Percentiles rank a stretch among this genome's conserved stretches.
These are phyloP conservation scores for Mesochorus sp. DNA, from an alignment of 2,888 invertebrate genomes.

Conservation along the genomic window DNA sequence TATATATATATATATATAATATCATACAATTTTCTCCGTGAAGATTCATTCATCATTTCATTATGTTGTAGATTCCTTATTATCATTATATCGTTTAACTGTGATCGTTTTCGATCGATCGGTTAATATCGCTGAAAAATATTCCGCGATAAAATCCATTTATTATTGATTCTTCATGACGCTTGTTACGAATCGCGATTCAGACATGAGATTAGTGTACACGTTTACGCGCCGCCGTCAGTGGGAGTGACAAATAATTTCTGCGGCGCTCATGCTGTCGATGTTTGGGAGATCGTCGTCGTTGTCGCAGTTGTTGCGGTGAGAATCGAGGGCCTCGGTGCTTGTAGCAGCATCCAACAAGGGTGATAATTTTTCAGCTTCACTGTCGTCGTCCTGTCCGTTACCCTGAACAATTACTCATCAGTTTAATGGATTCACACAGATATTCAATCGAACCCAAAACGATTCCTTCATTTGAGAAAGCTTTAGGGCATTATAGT, in stretches of 20 bases:
- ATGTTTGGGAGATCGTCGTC: constrained; percentile 79
- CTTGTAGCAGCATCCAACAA: constrained; percentile 84
- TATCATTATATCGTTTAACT: background rate
- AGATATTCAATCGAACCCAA: no score
- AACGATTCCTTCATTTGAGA: no score
- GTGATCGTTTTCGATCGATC: background rate
- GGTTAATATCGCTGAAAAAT: background rate
- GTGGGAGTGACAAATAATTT: constrained; percentile 77
- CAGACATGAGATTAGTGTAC: constrained; percentile 67
- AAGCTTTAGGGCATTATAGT: no score
- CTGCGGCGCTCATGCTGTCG: constrained; percentile 75
- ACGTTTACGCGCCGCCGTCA: constrained; percentile 69
- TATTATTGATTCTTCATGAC: constrained; percentile 46
- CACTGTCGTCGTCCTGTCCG: constrained; percentile 89
- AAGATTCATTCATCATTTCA: no score
- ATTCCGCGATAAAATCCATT: background rate
- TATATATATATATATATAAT: no score
- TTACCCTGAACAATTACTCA: constrained; percentile 72
- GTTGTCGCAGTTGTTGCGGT: constrained; percentile 75
- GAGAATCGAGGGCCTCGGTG: constrained; percentile 76
- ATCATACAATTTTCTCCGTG: constrained; percentile 31
- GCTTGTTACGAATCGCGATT: constrained; percentile 59
- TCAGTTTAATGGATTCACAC: constrained; percentile 3
- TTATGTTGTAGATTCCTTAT: background rate
- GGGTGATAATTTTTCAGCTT: constrained; percentile 92